A percentile compares a stretch with the other conserved stretches of the same genome.
These are phyloP conservation scores for Pterocles gutturalis DNA, from an alignment of 2,113 vertebrate genomes.

Conservation along the genomic window DNA sequence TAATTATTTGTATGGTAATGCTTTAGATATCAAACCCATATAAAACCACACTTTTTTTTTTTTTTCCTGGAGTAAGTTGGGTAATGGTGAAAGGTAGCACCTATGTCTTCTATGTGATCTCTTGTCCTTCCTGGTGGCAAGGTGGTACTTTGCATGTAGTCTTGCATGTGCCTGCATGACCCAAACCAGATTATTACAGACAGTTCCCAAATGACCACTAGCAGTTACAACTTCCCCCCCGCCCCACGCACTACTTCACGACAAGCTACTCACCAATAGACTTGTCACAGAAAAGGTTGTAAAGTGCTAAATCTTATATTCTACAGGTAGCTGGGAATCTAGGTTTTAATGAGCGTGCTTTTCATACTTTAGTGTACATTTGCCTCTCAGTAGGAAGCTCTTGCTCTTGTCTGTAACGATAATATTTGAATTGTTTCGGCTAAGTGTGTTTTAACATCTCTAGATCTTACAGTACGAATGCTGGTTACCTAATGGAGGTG, in stretches of 20 bases:
- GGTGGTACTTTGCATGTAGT: neutral
- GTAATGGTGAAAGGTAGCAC: neutral
- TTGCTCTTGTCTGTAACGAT: neutral
- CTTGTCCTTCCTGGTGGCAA: neutral
- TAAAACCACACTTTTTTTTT: neutral
- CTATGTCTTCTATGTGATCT: neutral
- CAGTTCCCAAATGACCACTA: neutral
- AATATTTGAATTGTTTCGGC: neutral
- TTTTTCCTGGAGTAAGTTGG: neutral
- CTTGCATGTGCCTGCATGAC: neutral
- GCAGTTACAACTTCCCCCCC: neutral
- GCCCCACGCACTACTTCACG: fast-evolving
- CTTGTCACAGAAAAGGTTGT: neutral
- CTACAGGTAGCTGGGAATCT: neutral
- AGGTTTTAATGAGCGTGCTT: neutral
- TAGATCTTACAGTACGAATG: neutral
- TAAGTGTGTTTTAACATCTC: neutral
- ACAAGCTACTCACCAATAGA: neutral
- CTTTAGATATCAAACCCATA: neutral
- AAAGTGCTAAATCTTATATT: neutral
- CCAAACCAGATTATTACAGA: neutral
- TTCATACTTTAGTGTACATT: neutral
- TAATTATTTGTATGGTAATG: neutral
- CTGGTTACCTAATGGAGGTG: neutral
- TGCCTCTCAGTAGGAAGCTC: neutral